Conservation (phyloP, 2,113 vertebrate genomes). For the Egretta garzetta region DNA sequence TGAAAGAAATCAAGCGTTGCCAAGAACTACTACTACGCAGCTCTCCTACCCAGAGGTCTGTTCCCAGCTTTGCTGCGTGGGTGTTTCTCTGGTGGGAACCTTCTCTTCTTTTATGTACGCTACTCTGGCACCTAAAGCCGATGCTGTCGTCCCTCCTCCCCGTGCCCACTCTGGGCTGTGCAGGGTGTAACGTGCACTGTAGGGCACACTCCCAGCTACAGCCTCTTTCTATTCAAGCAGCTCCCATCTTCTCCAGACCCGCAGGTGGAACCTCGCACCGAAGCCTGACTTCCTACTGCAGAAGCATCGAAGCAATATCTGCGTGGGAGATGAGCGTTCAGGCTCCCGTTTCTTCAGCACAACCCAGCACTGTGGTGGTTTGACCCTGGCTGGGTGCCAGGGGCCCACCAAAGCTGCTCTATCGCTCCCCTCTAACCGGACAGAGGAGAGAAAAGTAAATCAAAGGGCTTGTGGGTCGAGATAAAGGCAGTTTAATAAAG, state of each 20-base stretch:
- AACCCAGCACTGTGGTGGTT: not conserved
- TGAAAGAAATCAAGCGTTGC: not conserved
- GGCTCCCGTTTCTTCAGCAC: slow-evolving; percentile 31
- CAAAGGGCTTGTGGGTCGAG: too few species aligned
- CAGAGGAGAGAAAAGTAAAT: too few species aligned
- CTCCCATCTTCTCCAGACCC: not conserved
- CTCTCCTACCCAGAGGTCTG: not conserved
- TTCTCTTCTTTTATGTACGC: not conserved
- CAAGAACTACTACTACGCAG: not conserved
- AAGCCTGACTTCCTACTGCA: not conserved
- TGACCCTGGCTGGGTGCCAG: too few species aligned
- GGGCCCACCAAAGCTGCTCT: too few species aligned
- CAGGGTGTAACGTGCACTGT: not conserved
- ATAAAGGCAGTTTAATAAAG: too few species aligned
- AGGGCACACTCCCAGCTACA: not conserved
- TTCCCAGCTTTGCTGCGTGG: not conserved
- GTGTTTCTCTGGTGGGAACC: not conserved
- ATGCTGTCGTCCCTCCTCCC: not conserved
- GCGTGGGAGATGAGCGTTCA: not conserved
- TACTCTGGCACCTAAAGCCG: not conserved
- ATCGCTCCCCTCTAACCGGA: too few species aligned
- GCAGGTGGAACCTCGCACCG: not conserved
- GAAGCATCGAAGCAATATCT: not conserved
- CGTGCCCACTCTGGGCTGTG: not conserved
- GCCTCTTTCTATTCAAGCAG: not conserved